phyloP scores from a whole-genome alignment of 2,113 vertebrate species.

The Myrmecophaga tridactyla region DNA sequence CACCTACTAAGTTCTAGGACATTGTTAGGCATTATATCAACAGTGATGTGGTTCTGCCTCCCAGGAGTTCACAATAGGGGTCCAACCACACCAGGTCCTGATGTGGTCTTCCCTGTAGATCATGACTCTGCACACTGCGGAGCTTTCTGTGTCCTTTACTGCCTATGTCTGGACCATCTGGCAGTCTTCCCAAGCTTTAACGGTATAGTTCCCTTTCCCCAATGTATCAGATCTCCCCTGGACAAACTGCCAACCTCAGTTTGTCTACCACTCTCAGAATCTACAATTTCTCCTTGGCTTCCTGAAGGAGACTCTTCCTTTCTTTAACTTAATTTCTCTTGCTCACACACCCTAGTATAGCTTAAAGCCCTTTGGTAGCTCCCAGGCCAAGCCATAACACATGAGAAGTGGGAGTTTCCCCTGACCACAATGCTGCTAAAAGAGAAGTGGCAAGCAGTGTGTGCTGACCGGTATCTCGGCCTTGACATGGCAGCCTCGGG shows the following conservation, averaged over 20 bases:
- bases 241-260: background rate
- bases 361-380: background rate
- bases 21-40: rapidly evolving
- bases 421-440: background rate
- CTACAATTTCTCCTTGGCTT: background rate
- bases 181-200: background rate
- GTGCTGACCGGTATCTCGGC: constrained; percentile 78
- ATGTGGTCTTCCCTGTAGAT: background rate
- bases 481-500: constrained; percentile 79
- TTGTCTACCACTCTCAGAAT: background rate
- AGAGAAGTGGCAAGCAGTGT: constrained; percentile 70
- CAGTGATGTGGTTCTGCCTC: background rate
- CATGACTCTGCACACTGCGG: background rate
- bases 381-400: background rate
- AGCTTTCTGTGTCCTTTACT: background rate
- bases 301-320: background rate
- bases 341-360: background rate
- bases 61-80: background rate
- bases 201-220: background rate
- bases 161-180: background rate
- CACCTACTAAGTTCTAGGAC: background rate
- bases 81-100: background rate
- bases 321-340: background rate
- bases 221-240: background rate
- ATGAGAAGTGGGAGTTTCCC: constrained; percentile 29